phyloP scores from a whole-genome alignment of 2,113 vertebrate genomes.

The Eira barbara region DNA sequence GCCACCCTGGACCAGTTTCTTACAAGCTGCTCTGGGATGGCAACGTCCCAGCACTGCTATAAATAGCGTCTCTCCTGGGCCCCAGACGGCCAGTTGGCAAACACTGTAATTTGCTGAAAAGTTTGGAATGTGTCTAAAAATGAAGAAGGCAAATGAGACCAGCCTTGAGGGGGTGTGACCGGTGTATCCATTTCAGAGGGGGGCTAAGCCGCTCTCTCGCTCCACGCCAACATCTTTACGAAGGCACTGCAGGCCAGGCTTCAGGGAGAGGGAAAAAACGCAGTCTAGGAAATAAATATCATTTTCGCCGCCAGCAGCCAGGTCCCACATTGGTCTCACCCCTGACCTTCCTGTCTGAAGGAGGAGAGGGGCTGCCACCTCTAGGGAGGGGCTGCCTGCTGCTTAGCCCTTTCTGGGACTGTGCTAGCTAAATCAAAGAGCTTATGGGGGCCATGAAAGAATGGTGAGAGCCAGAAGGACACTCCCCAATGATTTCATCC shows the following conservation, averaged over 20 bases:
- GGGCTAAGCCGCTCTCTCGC: neutral
- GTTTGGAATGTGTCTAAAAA: conserved; percentile 63
- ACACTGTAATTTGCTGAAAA: conserved; percentile 77
- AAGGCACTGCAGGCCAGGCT: neutral
- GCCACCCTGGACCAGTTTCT: conserved; percentile 61
- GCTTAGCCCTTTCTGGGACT: neutral
- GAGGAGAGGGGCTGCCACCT: neutral
- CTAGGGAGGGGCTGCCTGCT: neutral
- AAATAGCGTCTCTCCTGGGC: conserved; percentile 58
- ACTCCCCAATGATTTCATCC: neutral
- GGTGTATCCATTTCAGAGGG: conserved; percentile 48
- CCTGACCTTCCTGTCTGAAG: neutral
- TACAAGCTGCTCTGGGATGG: conserved; percentile 58
- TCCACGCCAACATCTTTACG: neutral
- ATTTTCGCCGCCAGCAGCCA: neutral
- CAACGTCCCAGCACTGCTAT: conserved; percentile 46
- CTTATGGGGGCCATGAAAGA: neutral
- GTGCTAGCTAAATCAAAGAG: neutral
- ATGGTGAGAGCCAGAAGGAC: neutral
- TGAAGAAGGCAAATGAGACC: conserved; percentile 66
- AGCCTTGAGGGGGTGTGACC: neutral
- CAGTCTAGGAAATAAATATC: neutral
- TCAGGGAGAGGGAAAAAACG: neutral
- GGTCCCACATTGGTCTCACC: neutral
- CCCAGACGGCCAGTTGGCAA: conserved; percentile 73